Evolutionary conservation across 2,113 vertebrate species (phyloP).

Genomic region (Plectropomus leopardus): DNA sequence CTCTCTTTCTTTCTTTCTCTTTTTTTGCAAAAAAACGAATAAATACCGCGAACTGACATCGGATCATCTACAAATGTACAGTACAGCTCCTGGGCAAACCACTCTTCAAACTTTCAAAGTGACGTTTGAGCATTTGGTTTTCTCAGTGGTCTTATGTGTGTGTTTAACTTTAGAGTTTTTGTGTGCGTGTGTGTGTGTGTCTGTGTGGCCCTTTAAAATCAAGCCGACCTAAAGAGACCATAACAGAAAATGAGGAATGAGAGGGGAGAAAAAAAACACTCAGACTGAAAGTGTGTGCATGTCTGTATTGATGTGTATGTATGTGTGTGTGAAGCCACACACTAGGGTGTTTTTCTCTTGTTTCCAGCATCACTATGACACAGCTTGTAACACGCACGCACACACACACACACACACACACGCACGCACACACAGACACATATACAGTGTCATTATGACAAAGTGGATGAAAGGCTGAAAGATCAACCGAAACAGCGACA

Average conservation of each 20-base stretch:
- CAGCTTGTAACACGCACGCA: conserved; percentile 55
- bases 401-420: conserved; percentile 35
- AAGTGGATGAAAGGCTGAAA: conserved; percentile 50
- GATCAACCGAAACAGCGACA: conserved; percentile 52
- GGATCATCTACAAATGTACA: no score
- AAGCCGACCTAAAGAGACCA: conserved; percentile 25
- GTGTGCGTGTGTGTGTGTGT: not conserved
- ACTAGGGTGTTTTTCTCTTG: conserved; percentile 65
- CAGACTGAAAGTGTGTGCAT: conserved; percentile 66
- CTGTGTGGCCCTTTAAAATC: conserved; percentile 22
- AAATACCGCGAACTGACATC: not conserved
- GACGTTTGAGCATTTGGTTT: not conserved
- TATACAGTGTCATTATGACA: conserved; percentile 47
- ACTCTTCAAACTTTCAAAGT: not conserved
- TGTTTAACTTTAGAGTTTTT: not conserved
- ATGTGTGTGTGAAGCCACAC: conserved; percentile 49
- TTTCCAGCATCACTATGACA: conserved; percentile 83
- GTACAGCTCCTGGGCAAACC: not conserved
- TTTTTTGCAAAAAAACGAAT: no score
- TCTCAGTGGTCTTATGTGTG: not conserved
- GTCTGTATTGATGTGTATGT: conserved; percentile 19
- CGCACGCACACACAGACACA: conserved; percentile 30
- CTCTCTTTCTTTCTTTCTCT: no score
- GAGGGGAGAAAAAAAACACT: conserved; percentile 26
- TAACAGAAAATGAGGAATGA: conserved; percentile 33